Conservation (phyloP, 2,113 vertebrate genomes). For the Callipepla squamata region DNA sequence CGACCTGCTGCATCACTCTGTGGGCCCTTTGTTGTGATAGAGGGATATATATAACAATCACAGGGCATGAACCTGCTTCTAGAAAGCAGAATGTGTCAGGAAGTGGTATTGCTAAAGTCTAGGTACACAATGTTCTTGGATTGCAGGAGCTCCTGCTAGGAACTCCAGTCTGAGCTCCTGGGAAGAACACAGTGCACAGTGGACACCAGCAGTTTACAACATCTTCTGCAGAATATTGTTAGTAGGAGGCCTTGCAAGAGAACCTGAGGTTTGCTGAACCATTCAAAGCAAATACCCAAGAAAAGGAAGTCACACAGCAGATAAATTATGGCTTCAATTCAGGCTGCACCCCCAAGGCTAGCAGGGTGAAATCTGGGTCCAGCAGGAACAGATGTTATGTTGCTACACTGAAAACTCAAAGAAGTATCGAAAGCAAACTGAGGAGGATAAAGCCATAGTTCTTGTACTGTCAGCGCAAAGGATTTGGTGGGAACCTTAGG, state of each 20-base stretch:
- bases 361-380: background rate
- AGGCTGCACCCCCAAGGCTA: background rate
- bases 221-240: background rate
- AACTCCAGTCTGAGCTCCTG: background rate
- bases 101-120: background rate
- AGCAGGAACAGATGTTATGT: background rate
- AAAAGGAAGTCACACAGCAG: background rate
- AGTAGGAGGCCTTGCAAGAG: background rate
- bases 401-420: background rate
- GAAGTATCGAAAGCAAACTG: background rate
- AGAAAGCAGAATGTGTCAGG: conserved; percentile 18
- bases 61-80: background rate
- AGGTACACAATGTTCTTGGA: background rate
- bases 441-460: background rate
- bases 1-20: background rate
- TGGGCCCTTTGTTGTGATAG: background rate
- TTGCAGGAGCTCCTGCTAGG: background rate
- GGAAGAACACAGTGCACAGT: background rate
- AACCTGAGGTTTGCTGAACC: background rate
- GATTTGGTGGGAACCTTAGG: background rate
- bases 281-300: background rate
- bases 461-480: background rate
- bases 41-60: background rate
- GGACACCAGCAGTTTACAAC: background rate
- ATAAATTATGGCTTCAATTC: background rate